Evolutionary conservation across 2,113 vertebrate species (phyloP), one percentile per base, ranked within the genome.

Genomic region (Fulica atra): DNA sequence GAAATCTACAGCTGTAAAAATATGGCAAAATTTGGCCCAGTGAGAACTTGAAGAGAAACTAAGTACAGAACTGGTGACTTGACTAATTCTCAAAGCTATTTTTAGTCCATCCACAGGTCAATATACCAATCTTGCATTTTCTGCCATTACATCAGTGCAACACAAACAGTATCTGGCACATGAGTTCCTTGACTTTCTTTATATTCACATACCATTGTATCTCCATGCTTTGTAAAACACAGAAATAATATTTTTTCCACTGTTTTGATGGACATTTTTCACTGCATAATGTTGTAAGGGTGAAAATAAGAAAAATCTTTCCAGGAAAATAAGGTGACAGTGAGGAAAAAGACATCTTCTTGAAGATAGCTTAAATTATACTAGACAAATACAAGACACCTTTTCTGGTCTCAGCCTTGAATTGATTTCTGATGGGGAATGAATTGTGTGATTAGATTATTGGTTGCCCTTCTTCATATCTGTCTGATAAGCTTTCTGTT

Each of bases 401-500:
- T 6, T 50, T 90, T 81, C 70, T 89, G 48, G 35, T 90, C 48
- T 88, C 35, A 53, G 28, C 18, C 21, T 23, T 84, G 61, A 71
- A 66, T 21, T 91, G 48, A 56, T 42, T 71, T 36, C 36, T 72
- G 69, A 53, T 80, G 36, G 61, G 69, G 57, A 80, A 40, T 59
- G 81, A 90, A 63, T 48, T 92, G 42, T 29, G 36, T 61, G 60
- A 81, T 90, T 83, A 69, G 51, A 59, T 94, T 89, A 64, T 77
- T 81, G 80, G 84, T 77, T 46, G 24, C 40, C 61, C 21, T 93
- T 83, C 35, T 92, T 77, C 17, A 2, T 84, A 78, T 61, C 69
- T 93, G 50, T 76, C 57, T 79, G 80, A 86, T 88, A 86, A 88
- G 69, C 19, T 57, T 63, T 89, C 68, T n/a, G 24, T 86, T 96